A percentile compares a stretch with the other conserved stretches of the same genome.
These are phyloP conservation scores for Drosophila busckii DNA, from an alignment of 1,140 invertebrate genomes.

Conservation along the genomic window DNA sequence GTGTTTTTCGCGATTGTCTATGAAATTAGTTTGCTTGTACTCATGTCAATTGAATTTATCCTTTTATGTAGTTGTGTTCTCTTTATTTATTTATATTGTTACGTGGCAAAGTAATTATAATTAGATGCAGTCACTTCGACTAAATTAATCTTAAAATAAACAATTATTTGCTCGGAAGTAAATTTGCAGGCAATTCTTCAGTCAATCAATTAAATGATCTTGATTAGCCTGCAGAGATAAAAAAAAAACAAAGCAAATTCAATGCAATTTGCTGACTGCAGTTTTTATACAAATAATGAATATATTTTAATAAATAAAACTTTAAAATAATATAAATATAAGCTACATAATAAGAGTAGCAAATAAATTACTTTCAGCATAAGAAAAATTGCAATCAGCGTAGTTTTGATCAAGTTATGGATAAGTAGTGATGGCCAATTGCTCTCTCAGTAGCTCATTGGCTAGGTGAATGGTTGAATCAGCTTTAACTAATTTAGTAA, in stretches of 20 bases:
- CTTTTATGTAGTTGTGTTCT: conserved; percentile 52
- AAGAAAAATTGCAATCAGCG: too few relatives aligned
- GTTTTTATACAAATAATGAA: too few relatives aligned
- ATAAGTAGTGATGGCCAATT: too few relatives aligned
- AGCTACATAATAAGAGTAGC: too few relatives aligned
- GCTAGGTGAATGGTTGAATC: too few relatives aligned
- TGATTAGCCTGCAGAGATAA: background rate
- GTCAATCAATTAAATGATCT: conserved; percentile 28
- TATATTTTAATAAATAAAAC: too few relatives aligned
- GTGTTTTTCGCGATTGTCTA: background rate
- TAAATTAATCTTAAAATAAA: conserved; percentile 37
- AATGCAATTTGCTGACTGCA: conserved; percentile 4
- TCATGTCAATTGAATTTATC: conserved; percentile 54
- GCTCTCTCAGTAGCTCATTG: too few relatives aligned
- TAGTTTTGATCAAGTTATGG: too few relatives aligned
- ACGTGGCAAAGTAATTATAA: conserved; percentile 19
- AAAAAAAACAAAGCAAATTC: conserved; percentile 7
- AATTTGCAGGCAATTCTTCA: conserved; percentile 50
- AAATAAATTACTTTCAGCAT: too few relatives aligned
- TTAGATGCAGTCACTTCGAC: conserved; percentile 16
- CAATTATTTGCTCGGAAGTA: conserved; percentile 51
- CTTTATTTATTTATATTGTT: conserved; percentile 20
- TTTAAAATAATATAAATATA: too few relatives aligned
- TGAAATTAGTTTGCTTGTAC: conserved; percentile 19
- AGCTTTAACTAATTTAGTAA: too few relatives aligned